Conservation (phyloP, 2,797 vertebrate species). For the Australoheros facetus region DNA sequence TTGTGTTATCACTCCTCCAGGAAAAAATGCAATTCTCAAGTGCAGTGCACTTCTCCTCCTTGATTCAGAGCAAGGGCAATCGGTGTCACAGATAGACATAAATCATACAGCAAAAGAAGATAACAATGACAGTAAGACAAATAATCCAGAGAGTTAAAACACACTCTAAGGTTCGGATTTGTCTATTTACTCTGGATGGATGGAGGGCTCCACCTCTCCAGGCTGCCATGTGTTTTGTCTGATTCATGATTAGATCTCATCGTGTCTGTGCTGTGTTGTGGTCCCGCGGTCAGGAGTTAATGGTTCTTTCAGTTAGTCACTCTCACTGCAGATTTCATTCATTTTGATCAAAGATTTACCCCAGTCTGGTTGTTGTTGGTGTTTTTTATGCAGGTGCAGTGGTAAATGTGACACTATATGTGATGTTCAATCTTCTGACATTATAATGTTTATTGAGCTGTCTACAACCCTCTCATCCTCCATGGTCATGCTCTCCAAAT, state of each 20-base stretch:
- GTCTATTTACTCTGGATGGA: slow-evolving; percentile 55
- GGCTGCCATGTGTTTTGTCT: slow-evolving; percentile 36
- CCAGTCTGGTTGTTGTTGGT: no score
- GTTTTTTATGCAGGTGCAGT: slow-evolving; percentile 21
- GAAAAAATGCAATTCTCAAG: slow-evolving; percentile 13
- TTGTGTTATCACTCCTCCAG: slow-evolving; percentile 19
- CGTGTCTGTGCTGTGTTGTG: slow-evolving; percentile 24
- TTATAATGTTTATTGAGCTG: neutral
- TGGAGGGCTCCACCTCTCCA: slow-evolving; percentile 19
- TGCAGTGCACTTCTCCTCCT: slow-evolving; percentile 13
- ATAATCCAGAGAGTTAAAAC: slow-evolving; percentile 36
- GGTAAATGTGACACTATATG: neutral
- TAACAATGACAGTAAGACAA: slow-evolving; percentile 40
- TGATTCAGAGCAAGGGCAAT: slow-evolving; percentile 21
- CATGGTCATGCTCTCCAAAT: neutral
- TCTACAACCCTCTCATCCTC: neutral
- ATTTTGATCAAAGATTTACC: neutral
- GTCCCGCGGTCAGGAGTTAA: slow-evolving; percentile 40
- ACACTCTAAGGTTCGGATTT: slow-evolving; percentile 26
- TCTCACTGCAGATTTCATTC: neutral
- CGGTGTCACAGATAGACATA: neutral
- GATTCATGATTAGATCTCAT: slow-evolving; percentile 50
- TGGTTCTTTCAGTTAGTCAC: slow-evolving; percentile 18
- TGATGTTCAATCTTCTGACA: neutral
- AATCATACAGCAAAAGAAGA: slow-evolving; percentile 27